Percentiles rank a stretch among this genome's conserved stretches.
Conservation (phyloP, 2,888 invertebrate species). For the Epirrhoe alternata region DNA sequence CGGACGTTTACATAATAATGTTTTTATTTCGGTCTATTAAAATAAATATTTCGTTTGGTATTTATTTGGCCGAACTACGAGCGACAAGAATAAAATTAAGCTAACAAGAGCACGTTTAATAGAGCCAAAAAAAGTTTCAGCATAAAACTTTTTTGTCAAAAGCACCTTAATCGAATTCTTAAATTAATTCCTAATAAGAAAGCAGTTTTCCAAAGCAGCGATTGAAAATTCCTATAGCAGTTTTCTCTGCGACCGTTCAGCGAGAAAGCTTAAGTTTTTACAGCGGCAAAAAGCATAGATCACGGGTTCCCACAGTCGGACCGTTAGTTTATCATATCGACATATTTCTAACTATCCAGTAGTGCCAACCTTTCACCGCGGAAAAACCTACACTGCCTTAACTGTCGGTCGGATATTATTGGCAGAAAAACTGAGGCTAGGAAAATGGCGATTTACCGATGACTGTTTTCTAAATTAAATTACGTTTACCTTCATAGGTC, state of each 20-base stretch:
- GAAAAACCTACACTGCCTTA: conserved; percentile 82
- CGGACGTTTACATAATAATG: conserved; percentile 67
- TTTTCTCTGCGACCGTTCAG: conserved; percentile 27
- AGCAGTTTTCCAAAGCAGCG: conserved; percentile 6
- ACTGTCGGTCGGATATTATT: conserved; percentile 73
- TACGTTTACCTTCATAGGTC: too few relatives aligned
- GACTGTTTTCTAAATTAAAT: background rate
- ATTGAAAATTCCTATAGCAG: conserved; percentile 20
- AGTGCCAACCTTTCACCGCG: conserved; percentile 80
- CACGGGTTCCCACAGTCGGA: conserved; percentile 60
- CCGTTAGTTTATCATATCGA: conserved; percentile 72
- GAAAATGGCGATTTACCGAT: conserved; percentile 48
- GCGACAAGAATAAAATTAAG: background rate
- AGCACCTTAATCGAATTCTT: background rate
- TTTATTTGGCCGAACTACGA: conserved; percentile 45
- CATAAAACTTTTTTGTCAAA: background rate
- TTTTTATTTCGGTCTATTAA: conserved; percentile 57
- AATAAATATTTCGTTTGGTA: conserved; percentile 56
- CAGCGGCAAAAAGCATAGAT: conserved; percentile 39
- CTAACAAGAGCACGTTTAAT: background rate
- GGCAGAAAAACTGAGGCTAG: conserved; percentile 76
- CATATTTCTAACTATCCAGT: conserved; percentile 75
- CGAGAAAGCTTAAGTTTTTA: conserved; percentile 40
- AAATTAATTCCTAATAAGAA: conserved; percentile 6
- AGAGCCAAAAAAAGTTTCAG: background rate